Conservation (phyloP, 2,113 vertebrate species). For the Hemiscyllium ocellatum region DNA sequence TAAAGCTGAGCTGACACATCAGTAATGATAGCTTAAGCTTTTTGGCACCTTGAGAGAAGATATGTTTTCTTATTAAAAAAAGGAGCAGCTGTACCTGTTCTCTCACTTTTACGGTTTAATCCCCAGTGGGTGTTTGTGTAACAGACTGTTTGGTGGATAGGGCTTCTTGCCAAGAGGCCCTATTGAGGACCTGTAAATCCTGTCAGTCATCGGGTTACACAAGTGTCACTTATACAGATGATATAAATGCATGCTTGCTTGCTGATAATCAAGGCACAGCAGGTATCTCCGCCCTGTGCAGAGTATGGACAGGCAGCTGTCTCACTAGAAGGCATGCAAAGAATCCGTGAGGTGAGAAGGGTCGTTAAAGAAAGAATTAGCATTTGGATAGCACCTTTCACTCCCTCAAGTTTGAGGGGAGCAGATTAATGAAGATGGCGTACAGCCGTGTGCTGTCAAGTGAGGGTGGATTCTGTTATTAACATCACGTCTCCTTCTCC, state of each 20-base stretch:
- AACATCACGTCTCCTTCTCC: not conserved
- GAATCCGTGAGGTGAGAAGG: not conserved
- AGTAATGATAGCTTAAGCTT: conserved; percentile 17
- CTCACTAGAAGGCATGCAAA: not conserved
- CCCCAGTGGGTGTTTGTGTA: not conserved
- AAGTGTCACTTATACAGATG: not conserved
- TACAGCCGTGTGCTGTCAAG: not conserved
- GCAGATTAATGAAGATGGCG: not conserved
- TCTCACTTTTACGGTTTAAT: not conserved
- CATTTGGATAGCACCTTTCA: not conserved
- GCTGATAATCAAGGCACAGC: not conserved
- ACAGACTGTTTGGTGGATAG: not conserved
- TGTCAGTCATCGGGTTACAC: conserved; percentile 12
- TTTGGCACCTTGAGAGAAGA: not conserved
- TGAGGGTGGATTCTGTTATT: not conserved
- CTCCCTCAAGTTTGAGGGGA: not conserved
- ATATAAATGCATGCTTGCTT: conserved; percentile 19
- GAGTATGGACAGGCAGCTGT: not conserved
- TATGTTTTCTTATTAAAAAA: not conserved
- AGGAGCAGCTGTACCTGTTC: conserved; percentile 27
- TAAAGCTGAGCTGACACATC: conserved; percentile 16
- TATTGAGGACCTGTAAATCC: not conserved
- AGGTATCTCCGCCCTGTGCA: not conserved
- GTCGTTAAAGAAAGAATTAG: not conserved
- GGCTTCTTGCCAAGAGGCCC: not conserved